Conservation (phyloP, 2,113 vertebrate species). For the Geococcyx californianus region DNA sequence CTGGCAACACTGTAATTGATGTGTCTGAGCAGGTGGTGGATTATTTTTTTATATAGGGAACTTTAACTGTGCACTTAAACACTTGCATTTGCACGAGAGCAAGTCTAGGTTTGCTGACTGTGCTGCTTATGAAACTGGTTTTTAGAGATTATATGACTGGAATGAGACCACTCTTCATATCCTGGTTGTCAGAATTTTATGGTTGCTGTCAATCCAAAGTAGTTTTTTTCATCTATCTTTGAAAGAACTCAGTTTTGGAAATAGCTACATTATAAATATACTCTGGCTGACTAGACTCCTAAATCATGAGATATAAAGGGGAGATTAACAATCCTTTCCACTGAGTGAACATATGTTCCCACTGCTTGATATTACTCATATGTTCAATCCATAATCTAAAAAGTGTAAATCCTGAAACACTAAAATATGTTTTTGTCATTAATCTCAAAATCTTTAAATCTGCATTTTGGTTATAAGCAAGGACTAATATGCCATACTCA, state of each 20-base stretch:
- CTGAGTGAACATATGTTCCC: background rate
- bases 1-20: background rate
- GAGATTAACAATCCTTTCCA: background rate
- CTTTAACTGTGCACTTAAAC: background rate
- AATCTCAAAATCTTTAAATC: background rate
- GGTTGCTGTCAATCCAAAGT: background rate
- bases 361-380: background rate
- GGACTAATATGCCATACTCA: background rate
- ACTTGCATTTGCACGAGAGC: rapidly evolving
- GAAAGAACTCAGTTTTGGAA: background rate
- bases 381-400: background rate
- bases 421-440: background rate
- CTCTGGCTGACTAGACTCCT: background rate
- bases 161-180: background rate
- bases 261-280: background rate
- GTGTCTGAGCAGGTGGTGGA: background rate
- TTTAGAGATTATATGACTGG: background rate
- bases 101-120: background rate
- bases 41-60: background rate
- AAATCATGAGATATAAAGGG: background rate
- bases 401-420: background rate
- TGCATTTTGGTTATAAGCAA: background rate
- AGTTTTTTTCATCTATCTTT: background rate
- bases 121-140: background rate
- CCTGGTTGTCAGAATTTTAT: background rate